These are phyloP conservation scores for Xanthia icteritia DNA, from an alignment of 2,888 invertebrate species.

Conservation along the genomic window DNA sequence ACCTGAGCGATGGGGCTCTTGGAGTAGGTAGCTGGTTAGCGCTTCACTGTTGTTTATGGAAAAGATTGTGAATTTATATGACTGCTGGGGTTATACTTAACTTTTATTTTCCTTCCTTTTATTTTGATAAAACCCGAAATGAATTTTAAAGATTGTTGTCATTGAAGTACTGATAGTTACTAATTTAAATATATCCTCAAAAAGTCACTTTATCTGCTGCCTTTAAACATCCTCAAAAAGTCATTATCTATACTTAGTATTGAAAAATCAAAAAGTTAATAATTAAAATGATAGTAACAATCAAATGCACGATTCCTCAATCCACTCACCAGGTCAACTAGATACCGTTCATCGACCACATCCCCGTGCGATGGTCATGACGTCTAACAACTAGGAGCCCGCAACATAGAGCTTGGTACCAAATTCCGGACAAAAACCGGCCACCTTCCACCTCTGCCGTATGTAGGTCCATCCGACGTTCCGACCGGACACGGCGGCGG, in stretches of 20 bases:
- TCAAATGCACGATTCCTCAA: not conserved
- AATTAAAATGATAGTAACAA: not conserved
- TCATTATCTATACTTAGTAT: not conserved
- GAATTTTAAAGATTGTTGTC: not conserved
- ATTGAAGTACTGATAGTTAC: not conserved
- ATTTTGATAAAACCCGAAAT: not conserved
- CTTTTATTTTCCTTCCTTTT: constrained; percentile 20
- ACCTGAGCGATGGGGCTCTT: not conserved
- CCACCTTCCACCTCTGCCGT: not conserved
- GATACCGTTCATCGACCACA: constrained; percentile 7
- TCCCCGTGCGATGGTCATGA: constrained; percentile 17
- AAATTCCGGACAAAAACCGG: not conserved
- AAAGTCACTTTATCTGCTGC: not conserved
- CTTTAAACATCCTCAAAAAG: not conserved
- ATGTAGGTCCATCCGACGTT: not conserved
- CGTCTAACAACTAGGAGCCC: not conserved
- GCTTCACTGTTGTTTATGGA: not conserved
- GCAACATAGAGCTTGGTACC: not conserved
- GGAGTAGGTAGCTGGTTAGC: not conserved
- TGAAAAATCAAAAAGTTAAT: not conserved
- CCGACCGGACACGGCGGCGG: constrained; percentile 2
- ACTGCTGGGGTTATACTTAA: not conserved
- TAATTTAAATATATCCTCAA: constrained; percentile 11
- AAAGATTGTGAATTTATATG: not conserved
- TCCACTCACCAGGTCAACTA: not conserved